These are phyloP conservation scores for crab-eating macaque (Macaca fascicularis) DNA, from an alignment of 2,113 vertebrate species.

Conservation along the genomic window DNA sequence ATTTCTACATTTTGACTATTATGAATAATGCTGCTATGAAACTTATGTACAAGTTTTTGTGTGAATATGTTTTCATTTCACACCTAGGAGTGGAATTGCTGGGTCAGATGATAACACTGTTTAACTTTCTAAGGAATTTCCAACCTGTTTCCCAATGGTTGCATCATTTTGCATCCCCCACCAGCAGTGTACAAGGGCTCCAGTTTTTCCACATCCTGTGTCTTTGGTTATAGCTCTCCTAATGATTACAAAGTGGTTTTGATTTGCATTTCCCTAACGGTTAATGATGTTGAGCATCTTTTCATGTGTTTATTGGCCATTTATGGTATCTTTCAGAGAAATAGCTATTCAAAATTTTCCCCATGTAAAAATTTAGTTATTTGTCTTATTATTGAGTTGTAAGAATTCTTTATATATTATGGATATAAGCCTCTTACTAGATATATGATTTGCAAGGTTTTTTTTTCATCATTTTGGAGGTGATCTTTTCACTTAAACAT, in stretches of 20 bases:
- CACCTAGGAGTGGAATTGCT: neutral
- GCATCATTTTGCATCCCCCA: neutral
- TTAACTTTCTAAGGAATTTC: neutral
- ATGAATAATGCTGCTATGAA: neutral
- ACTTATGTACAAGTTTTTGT: neutral
- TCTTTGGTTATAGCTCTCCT: neutral
- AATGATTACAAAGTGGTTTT: neutral
- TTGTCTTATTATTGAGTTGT: neutral
- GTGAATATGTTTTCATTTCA: neutral
- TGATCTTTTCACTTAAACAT: neutral
- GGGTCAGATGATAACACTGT: neutral
- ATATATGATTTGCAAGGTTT: neutral
- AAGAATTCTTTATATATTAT: constrained; percentile 31
- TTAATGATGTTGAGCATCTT: neutral
- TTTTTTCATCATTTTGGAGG: neutral
- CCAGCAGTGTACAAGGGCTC: neutral
- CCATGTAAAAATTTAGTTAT: neutral
- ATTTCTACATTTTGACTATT: neutral
- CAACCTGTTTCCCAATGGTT: neutral
- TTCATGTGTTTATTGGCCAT: neutral
- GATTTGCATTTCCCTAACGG: neutral
- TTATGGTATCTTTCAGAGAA: neutral
- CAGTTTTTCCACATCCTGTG: neutral
- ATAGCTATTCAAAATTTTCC: neutral
- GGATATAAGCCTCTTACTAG: neutral